phyloP scores from a whole-genome alignment of 2,888 invertebrate species.

The Dyspetes luteomarginatus region DNA sequence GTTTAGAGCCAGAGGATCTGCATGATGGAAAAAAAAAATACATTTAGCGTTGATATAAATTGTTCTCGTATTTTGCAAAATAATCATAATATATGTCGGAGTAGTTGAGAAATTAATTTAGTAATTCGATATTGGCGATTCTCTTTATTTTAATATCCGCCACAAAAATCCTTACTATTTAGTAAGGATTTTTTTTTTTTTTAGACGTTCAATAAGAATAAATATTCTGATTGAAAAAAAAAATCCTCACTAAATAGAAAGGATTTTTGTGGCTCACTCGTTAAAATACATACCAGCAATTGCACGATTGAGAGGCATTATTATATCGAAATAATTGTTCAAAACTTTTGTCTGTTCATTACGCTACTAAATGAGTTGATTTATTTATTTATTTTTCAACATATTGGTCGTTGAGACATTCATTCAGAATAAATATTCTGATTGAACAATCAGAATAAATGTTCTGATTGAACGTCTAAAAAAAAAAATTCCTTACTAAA shows the following conservation, averaged over 20 bases:
- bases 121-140: too few relatives aligned
- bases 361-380: constrained; percentile 81
- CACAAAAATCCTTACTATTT: too few relatives aligned
- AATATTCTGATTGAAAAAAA: not conserved
- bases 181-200: too few relatives aligned
- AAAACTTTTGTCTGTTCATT: constrained; percentile 86
- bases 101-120: too few relatives aligned
- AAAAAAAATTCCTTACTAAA: too few relatives aligned
- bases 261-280: not conserved
- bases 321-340: constrained; percentile 88
- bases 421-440: too few relatives aligned
- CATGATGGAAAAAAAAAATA: constrained; percentile 51
- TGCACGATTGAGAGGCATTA: constrained; percentile 87
- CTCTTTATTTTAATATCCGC: too few relatives aligned
- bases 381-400: constrained; percentile 4
- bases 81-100: constrained; percentile 29
- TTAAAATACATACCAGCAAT: constrained; percentile 17
- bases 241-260: constrained; percentile 10
- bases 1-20: constrained; percentile 88
- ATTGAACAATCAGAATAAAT: too few relatives aligned
- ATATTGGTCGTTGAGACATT: too few relatives aligned
- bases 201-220: too few relatives aligned
- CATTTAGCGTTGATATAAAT: not conserved
- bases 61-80: constrained; percentile 12
- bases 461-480: too few relatives aligned